Base-by-base conservation (phyloP, 2,888 invertebrate genomes). In the Drosophila multiciliata region DNA sequence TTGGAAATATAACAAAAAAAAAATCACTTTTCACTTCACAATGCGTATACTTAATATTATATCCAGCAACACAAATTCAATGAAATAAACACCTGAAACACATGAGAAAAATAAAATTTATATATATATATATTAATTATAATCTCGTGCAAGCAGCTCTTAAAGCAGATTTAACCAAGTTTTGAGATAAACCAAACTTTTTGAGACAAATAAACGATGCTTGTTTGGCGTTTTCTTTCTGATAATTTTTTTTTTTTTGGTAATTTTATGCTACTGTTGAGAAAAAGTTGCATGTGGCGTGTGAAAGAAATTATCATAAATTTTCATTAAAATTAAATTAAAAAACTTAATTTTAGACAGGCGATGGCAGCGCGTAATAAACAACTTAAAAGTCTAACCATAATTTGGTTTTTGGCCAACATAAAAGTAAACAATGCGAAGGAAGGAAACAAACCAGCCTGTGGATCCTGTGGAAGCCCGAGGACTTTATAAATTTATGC, bases 341-440 rank as follows among this genome's bases (percentile, higher is more conserved):
- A 87, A 87, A 90, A 87, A 87, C 85, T 87, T 87, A 75, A 71
- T 79, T 79, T 69, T 73, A 71, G 66, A 68, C n/a, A 32, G 52
- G 54, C 33, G 62, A 57, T 52, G 49, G 66, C 70, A 35, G 71
- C 68, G 75, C 72, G 81, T 79, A 87, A 90, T 91, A 91, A 91
- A 90, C 91, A 90, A 91, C 92, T 91, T 90, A 91, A 89, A 90
- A 91, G 90, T 91, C 92, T 90, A 90, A 91, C 90, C 89, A 91
- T 91, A 91, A 91, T 91, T 92, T 89, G 80, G 89, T 83, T 86
- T 77, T 74, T 49, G 66, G 78, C 49, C 81, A 83, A 89, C 83
- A 90, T 79, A 70, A 74, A 88, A 83, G 57, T 68, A 55, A 55
- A 38, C 62, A 65, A 68, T 35, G 20, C 12, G 29, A 36, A 36